These are phyloP conservation scores for Carettochelys insculpta DNA, from an alignment of 2,113 vertebrate genomes.

Conservation along the genomic window DNA sequence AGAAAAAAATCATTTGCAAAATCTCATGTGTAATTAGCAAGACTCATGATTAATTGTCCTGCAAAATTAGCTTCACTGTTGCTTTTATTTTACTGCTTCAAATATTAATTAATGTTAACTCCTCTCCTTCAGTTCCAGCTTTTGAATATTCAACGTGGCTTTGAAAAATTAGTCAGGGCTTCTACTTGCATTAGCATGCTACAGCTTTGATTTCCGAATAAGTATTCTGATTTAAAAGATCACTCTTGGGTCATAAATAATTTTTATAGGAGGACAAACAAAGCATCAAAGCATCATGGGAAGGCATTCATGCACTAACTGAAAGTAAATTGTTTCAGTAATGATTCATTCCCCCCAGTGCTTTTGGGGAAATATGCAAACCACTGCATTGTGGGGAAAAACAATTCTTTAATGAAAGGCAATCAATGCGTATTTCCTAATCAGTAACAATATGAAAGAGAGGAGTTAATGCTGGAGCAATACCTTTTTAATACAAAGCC, in stretches of 20 bases:
- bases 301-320: slow-evolving; percentile 87
- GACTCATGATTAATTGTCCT: slow-evolving; percentile 99
- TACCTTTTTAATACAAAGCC: slow-evolving; percentile 3
- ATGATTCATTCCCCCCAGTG: slow-evolving; percentile 84
- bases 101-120: slow-evolving; percentile 99
- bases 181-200: slow-evolving; percentile 83
- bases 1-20: slow-evolving; percentile 98
- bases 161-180: slow-evolving; percentile 91
- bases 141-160: slow-evolving; percentile 96
- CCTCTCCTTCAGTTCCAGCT: slow-evolving; percentile 88
- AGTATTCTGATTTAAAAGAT: slow-evolving; percentile 89
- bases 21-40: slow-evolving; percentile 99
- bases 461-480: slow-evolving; percentile 21
- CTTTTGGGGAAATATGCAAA: slow-evolving; percentile 87
- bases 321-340: slow-evolving; percentile 92
- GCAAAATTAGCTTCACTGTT: slow-evolving; percentile 99
- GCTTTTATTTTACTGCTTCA: slow-evolving; percentile 98
- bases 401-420: slow-evolving; percentile 62
- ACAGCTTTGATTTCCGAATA: slow-evolving; percentile 89
- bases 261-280: slow-evolving; percentile 92
- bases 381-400: slow-evolving; percentile 64
- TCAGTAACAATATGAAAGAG: slow-evolving; percentile 18
- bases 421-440: slow-evolving; percentile 62
- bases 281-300: slow-evolving; percentile 86
- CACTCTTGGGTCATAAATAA: slow-evolving; percentile 92